These are phyloP conservation scores for Pseudopipra pipra DNA, from an alignment of 2,113 vertebrate species.

Conservation along the genomic window DNA sequence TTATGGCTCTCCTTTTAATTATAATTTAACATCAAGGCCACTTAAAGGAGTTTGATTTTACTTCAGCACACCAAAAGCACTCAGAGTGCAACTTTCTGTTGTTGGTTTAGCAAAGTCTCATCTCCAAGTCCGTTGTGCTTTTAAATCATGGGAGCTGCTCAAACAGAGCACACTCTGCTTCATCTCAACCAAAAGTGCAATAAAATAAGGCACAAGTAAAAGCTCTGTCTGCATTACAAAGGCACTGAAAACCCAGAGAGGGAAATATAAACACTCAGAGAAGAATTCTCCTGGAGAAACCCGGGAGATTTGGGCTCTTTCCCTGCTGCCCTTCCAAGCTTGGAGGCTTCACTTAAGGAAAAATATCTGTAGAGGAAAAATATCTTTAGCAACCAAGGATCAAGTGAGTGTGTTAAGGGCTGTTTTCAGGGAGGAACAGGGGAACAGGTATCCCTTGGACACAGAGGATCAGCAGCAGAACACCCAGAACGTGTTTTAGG, in stretches of 20 bases:
- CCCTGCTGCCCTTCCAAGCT: neutral
- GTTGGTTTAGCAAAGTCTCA: constrained; percentile 1
- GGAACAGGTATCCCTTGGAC: neutral
- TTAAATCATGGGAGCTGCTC: constrained; percentile 11
- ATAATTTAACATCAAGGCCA: neutral
- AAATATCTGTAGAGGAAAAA: neutral
- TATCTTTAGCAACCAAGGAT: neutral
- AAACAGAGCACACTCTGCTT: neutral
- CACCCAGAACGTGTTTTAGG: fast-evolving
- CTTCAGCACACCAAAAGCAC: neutral
- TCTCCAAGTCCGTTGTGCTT: neutral
- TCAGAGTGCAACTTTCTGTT: neutral
- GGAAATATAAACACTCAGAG: neutral
- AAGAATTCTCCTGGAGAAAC: neutral
- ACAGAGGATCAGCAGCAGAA: neutral
- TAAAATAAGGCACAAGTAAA: neutral
- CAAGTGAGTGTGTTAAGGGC: neutral
- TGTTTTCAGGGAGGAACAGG: neutral
- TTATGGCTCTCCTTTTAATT: constrained; percentile 20
- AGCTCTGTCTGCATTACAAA: neutral
- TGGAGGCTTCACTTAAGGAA: neutral
- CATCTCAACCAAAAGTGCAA: neutral
- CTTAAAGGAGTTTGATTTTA: neutral
- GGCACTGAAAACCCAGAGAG: neutral
- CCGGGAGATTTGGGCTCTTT: neutral